These are phyloP conservation scores for Halocynthia aurantium DNA, from an alignment of 23 tunicate genomes.

Conservation along the genomic window DNA sequence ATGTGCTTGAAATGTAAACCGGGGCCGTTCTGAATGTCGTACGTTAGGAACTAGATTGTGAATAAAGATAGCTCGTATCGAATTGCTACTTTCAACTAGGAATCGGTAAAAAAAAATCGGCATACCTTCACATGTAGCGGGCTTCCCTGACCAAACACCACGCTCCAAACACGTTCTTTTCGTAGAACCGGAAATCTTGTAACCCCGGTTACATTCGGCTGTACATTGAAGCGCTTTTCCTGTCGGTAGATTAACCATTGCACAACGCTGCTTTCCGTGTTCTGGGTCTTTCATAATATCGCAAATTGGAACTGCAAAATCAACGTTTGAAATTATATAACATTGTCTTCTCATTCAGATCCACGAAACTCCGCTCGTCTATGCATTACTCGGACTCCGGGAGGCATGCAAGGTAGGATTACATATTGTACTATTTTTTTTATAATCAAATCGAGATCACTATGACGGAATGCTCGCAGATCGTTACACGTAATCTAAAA, in stretches of 20 bases:
- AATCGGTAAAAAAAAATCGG: background rate
- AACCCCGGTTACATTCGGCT: conserved; percentile 2
- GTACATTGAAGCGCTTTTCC: conserved; percentile 21
- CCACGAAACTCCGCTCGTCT: too few relatives aligned
- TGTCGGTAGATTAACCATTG: background rate
- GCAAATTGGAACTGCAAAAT: conserved; percentile 22
- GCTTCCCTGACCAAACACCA: conserved; percentile 7
- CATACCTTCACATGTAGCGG: conserved; percentile 18
- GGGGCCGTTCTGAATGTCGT: conserved; percentile 4
- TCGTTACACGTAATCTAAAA: too few relatives aligned
- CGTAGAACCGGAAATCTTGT: background rate
- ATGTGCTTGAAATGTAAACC: conserved; percentile 27
- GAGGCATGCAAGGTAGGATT: too few relatives aligned
- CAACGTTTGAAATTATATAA: background rate
- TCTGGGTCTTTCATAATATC: conserved; percentile 4
- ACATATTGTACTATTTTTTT: too few relatives aligned
- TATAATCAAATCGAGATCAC: too few relatives aligned
- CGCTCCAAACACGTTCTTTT: background rate
- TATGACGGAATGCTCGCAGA: too few relatives aligned
- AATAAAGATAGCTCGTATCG: too few relatives aligned
- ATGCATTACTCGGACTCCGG: too few relatives aligned
- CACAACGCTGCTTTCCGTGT: conserved; percentile 7
- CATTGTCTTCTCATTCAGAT: too few relatives aligned
- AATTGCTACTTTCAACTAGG: too few relatives aligned
- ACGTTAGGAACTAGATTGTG: background rate